Conservation (phyloP, 2,797 vertebrate species). For the Anniella stebbinsi region DNA sequence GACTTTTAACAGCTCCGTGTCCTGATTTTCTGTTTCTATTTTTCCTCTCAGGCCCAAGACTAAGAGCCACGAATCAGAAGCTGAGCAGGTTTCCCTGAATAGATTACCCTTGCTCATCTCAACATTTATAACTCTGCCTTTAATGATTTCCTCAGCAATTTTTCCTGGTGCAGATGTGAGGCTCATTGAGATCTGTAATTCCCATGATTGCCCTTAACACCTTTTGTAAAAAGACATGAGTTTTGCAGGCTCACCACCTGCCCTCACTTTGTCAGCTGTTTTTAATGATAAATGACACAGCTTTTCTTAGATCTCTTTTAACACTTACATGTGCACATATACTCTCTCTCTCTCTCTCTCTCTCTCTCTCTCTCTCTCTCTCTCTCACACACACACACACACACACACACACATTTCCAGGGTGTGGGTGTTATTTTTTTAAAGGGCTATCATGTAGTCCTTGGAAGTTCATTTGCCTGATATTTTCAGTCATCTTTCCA, state of each 20-base stretch:
- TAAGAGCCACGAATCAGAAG: constrained; percentile 68
- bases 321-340: constrained; percentile 8
- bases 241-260: constrained; percentile 70
- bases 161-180: constrained; percentile 77
- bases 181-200: constrained; percentile 78
- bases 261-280: constrained; percentile 60
- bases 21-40: not conserved
- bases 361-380: no score
- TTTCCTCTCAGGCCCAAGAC: not conserved
- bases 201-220: constrained; percentile 79
- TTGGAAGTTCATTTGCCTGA: constrained; percentile 23
- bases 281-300: constrained; percentile 73
- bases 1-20: not conserved
- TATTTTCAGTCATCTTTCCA: not conserved
- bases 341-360: not conserved
- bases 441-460: constrained; percentile 21
- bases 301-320: constrained; percentile 66
- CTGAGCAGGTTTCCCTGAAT: constrained; percentile 68
- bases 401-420: constrained; percentile 14
- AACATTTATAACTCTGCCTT: constrained; percentile 78
- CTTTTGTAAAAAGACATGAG: constrained; percentile 69
- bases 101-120: constrained; percentile 56
- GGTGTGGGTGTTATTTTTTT: constrained; percentile 6
- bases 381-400: no score
- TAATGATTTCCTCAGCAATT: constrained; percentile 75